phyloP scores from a whole-genome alignment of 2,888 invertebrate genomes.

The Myopa tessellatipennis region DNA sequence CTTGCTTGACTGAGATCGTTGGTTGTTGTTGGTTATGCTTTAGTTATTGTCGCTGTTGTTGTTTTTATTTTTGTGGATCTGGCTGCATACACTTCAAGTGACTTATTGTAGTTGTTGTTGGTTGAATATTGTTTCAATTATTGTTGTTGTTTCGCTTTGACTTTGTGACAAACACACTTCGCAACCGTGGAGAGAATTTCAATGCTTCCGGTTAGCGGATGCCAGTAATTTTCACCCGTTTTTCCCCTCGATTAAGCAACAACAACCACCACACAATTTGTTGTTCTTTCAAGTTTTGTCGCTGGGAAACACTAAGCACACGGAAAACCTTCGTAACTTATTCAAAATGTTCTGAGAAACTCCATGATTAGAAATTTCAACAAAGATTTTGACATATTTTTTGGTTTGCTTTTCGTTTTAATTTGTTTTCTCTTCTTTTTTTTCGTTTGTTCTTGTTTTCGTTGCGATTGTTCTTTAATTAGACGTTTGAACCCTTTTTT shows the following conservation, averaged over 20 bases:
- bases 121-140: constrained; percentile 1
- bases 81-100: neutral
- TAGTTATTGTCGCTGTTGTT: constrained; percentile 1
- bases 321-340: too few relatives aligned
- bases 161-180: constrained; percentile 44
- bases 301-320: too few relatives aligned
- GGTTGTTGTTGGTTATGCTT: constrained; percentile 20
- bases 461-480: too few relatives aligned
- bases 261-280: neutral
- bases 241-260: neutral
- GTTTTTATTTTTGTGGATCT: constrained; percentile 15
- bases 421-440: too few relatives aligned
- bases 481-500: too few relatives aligned
- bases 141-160: constrained; percentile 36
- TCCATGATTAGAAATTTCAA: too few relatives aligned
- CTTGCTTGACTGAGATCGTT: constrained; percentile 19
- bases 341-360: too few relatives aligned
- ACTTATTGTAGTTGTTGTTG: constrained; percentile 11
- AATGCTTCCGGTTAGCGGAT: constrained; percentile 51
- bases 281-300: too few relatives aligned
- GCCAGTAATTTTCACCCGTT: constrained; percentile 4
- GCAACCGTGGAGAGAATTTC: constrained; percentile 45
- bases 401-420: too few relatives aligned
- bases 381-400: too few relatives aligned
- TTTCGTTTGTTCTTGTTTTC: neutral